Evolutionary conservation across 2,113 vertebrate species (phyloP).

Genomic region (Nicator chloris): DNA sequence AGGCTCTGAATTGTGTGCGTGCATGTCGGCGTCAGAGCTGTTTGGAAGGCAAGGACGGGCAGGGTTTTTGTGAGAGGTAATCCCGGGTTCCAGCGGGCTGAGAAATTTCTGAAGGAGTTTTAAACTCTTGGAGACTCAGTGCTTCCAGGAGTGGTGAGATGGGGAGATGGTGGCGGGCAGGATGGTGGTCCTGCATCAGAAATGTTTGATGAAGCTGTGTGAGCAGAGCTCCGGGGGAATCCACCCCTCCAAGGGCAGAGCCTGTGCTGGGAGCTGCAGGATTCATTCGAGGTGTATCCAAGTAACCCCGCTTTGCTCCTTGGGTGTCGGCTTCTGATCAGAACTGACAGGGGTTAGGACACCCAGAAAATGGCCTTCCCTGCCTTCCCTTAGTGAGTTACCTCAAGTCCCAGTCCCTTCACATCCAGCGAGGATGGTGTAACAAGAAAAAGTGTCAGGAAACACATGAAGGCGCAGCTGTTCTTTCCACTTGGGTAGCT

Average conservation of each 20-base stretch:
- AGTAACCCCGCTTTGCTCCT: neutral
- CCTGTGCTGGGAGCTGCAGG: neutral
- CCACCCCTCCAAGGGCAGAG: neutral
- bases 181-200: rapidly evolving
- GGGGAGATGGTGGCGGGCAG: rapidly evolving
- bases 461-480: conserved; percentile 32
- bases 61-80: neutral
- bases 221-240: neutral
- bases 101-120: neutral
- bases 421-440: neutral
- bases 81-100: neutral
- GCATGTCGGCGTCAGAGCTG: neutral
- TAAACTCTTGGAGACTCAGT: neutral
- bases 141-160: neutral
- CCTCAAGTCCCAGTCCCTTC: neutral
- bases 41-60: neutral
- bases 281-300: neutral
- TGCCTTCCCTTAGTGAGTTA: neutral
- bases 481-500: conserved; percentile 37
- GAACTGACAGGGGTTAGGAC: neutral
- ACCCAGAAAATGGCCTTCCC: neutral
- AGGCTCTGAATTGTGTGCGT: conserved; percentile 1
- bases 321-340: neutral
- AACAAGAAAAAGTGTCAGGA: neutral
- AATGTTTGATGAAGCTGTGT: neutral